Conservation (phyloP, 2,797 vertebrate genomes). For the Karalla daura region DNA sequence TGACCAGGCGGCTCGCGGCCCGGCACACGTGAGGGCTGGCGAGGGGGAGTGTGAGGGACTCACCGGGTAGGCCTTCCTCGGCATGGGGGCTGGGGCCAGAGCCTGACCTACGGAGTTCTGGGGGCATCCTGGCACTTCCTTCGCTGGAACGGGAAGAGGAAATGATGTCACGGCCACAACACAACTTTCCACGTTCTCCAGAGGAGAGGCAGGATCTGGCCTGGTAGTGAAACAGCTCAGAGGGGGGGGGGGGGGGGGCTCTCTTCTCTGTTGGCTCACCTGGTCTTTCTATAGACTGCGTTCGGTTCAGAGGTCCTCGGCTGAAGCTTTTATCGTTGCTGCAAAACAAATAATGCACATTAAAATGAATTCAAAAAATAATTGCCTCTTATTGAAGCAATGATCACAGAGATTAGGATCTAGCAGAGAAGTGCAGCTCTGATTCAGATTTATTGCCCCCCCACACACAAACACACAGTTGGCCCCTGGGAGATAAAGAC, state of each 20-base stretch:
- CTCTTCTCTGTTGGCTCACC: slow-evolving; percentile 76
- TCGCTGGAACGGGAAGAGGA: slow-evolving; percentile 84
- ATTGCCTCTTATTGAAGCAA: background rate
- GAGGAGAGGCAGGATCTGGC: slow-evolving; percentile 26
- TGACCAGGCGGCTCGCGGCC: slow-evolving; percentile 15
- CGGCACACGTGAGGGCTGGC: background rate
- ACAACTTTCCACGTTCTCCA: slow-evolving; percentile 47
- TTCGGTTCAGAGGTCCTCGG: slow-evolving; percentile 85
- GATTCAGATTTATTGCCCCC: slow-evolving; percentile 38
- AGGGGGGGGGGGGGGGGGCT: background rate
- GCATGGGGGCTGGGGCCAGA: slow-evolving; percentile 90
- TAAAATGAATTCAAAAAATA: background rate
- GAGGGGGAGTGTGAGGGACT: slow-evolving; percentile 64
- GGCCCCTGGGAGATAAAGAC: slow-evolving; percentile 28
- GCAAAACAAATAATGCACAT: slow-evolving; percentile 45
- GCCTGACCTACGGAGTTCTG: slow-evolving; percentile 84
- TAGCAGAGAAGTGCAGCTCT: background rate
- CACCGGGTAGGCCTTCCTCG: slow-evolving; percentile 91
- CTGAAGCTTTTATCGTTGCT: slow-evolving; percentile 89
- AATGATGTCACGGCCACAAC: slow-evolving; percentile 66
- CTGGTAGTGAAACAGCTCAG: slow-evolving; percentile 24
- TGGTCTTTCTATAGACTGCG: slow-evolving; percentile 85
- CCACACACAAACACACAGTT: too few relatives aligned
- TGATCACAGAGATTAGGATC: slow-evolving; percentile 3
- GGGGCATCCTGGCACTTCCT: slow-evolving; percentile 83